phyloP scores from a whole-genome alignment of 2,888 invertebrate genomes.

The Aporophyla nigra region DNA sequence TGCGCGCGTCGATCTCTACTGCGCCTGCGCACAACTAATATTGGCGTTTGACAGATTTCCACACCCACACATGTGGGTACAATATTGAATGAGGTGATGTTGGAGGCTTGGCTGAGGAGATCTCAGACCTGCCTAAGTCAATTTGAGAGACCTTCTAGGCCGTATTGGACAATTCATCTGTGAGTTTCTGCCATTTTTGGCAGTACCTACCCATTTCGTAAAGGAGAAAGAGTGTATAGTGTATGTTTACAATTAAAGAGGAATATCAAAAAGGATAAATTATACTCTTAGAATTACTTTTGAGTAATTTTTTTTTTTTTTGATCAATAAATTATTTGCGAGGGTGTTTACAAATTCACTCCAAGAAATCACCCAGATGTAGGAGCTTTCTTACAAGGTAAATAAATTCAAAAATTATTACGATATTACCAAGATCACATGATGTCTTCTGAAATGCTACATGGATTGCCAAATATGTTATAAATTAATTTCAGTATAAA shows the following conservation, averaged over 20 bases:
- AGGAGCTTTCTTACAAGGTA: background rate
- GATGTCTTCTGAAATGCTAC: slow-evolving; percentile 50
- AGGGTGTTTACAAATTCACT: background rate
- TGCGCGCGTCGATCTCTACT: slow-evolving; percentile 63
- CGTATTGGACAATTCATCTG: background rate
- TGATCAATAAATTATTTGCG: background rate
- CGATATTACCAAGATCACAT: slow-evolving; percentile 1
- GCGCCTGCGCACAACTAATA: slow-evolving; percentile 46
- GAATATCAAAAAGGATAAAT: background rate
- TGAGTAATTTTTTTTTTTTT: background rate
- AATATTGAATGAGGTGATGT: slow-evolving; percentile 9
- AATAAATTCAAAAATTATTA: background rate
- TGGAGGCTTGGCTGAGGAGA: background rate
- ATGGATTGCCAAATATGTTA: slow-evolving; percentile 50
- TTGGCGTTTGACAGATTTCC: slow-evolving; percentile 58
- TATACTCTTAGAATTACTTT: background rate
- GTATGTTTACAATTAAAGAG: background rate
- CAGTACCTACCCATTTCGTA: background rate
- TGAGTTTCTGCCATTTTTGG: background rate
- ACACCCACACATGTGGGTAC: slow-evolving; percentile 32
- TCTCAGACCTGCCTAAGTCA: background rate
- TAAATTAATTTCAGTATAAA: slow-evolving; percentile 51
- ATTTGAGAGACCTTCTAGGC: background rate
- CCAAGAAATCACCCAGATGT: background rate
- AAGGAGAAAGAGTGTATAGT: background rate